phyloP scores from a whole-genome alignment of 1,140 invertebrate genomes.

The Anastrepha obliqua region DNA sequence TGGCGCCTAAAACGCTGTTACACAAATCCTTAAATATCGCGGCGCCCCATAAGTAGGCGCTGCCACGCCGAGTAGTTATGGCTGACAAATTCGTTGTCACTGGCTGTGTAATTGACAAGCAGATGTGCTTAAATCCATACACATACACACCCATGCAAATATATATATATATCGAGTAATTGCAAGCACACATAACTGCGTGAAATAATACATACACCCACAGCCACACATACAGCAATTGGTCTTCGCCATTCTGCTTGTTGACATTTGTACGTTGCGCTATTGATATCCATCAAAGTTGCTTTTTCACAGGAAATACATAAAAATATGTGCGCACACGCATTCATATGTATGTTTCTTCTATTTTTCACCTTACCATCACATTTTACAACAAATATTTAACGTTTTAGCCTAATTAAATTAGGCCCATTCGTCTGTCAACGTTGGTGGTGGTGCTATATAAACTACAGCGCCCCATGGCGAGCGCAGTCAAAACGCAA shows the following conservation, averaged over 20 bases:
- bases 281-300: background rate
- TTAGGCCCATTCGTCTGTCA: slow-evolving; percentile 60
- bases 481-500: background rate
- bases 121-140: background rate
- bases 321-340: background rate
- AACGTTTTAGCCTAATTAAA: slow-evolving; percentile 74
- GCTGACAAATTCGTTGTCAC: background rate
- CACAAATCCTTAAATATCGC: background rate
- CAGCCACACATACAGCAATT: background rate
- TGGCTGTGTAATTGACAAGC: background rate
- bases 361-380: background rate
- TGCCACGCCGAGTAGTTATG: background rate
- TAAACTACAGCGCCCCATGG: slow-evolving; percentile 34
- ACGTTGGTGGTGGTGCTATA: background rate
- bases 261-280: slow-evolving; percentile 19
- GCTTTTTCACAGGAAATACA: slow-evolving; percentile 31
- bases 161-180: background rate
- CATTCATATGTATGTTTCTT: slow-evolving; percentile 5
- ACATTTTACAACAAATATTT: slow-evolving; percentile 66
- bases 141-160: background rate
- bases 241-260: background rate
- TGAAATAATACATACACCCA: background rate
- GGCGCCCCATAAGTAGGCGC: no score
- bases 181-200: background rate
- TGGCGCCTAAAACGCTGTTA: slow-evolving; percentile 21